Evolutionary conservation across 2,888 invertebrate species (phyloP).

Genomic region (Monochamus alternatus): DNA sequence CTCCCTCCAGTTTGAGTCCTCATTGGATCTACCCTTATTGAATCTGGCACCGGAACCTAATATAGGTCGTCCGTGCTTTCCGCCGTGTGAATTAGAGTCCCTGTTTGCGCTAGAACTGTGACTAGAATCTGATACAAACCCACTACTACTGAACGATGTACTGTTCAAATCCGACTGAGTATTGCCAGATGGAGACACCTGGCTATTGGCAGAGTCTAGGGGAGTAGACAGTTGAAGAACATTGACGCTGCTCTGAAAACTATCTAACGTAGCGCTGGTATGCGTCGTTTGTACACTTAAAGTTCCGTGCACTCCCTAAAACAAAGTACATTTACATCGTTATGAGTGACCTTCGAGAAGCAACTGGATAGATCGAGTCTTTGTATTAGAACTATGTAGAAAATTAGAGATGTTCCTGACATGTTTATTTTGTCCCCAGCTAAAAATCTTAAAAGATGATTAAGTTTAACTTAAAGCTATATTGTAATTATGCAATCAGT

Average conservation of each 20-base stretch:
- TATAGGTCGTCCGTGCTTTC: conserved; percentile 64
- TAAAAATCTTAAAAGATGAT: too few species aligned
- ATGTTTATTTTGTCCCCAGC: too few species aligned
- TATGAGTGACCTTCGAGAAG: too few species aligned
- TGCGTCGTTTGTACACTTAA: conserved; percentile 65
- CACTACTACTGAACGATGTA: conserved; percentile 42
- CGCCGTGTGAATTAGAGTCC: conserved; percentile 28
- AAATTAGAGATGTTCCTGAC: too few species aligned
- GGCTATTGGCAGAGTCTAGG: conserved; percentile 37
- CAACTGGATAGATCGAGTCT: too few species aligned
- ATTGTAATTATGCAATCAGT: too few species aligned
- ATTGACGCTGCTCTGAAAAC: conserved; percentile 65
- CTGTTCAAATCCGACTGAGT: conserved; percentile 38
- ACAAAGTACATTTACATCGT: conserved; percentile 3
- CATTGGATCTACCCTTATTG: conserved; percentile 55
- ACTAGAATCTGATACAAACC: conserved; percentile 48
- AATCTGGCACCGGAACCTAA: conserved; percentile 66
- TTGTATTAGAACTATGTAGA: too few species aligned
- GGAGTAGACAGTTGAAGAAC: conserved; percentile 65
- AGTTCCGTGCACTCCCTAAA: conserved; percentile 60
- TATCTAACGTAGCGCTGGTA: conserved; percentile 63
- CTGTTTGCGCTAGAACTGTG: conserved; percentile 40
- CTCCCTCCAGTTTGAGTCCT: conserved; percentile 55
- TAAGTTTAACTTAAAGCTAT: too few species aligned
- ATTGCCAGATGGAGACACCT: conserved; percentile 33